These are phyloP conservation scores for Automeris io DNA, from an alignment of 2,888 invertebrate species.

Conservation along the genomic window DNA sequence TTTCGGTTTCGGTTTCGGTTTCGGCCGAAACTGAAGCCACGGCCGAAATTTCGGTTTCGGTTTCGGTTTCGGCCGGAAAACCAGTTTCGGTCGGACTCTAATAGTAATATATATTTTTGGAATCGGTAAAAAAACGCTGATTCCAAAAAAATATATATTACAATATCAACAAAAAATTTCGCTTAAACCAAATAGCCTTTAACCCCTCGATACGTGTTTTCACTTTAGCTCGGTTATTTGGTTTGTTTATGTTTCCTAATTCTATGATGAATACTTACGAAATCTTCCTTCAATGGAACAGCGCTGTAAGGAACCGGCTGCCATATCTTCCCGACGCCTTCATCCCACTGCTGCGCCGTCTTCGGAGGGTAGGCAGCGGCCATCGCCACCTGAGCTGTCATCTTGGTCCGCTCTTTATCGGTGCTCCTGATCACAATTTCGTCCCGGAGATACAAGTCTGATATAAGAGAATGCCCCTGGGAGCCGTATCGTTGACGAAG, in stretches of 20 bases:
- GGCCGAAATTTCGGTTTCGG: too few species aligned
- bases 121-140: too few species aligned
- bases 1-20: too few species aligned
- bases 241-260: slow-evolving; percentile 1
- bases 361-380: slow-evolving; percentile 58
- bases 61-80: too few species aligned
- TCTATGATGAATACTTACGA: slow-evolving; percentile 54
- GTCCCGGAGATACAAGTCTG: slow-evolving; percentile 43
- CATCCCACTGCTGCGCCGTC: slow-evolving; percentile 59
- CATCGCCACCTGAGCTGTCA: slow-evolving; percentile 60
- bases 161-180: too few species aligned
- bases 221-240: too few species aligned
- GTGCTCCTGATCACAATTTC: slow-evolving; percentile 54
- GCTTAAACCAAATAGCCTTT: too few species aligned
- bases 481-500: slow-evolving; percentile 47
- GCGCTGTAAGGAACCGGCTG: slow-evolving; percentile 59
- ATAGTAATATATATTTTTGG: too few species aligned
- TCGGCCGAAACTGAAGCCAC: too few species aligned
- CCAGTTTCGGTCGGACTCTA: too few species aligned
- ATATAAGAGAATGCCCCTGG: slow-evolving; percentile 39
- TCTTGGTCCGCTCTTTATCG: slow-evolving; percentile 65
- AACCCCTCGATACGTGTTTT: too few species aligned
- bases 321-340: slow-evolving; percentile 56
- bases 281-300: slow-evolving; percentile 53
- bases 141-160: too few species aligned